Evolutionary conservation across 1,140 invertebrate species (phyloP).

Genomic region (Lepidurus packardi): DNA sequence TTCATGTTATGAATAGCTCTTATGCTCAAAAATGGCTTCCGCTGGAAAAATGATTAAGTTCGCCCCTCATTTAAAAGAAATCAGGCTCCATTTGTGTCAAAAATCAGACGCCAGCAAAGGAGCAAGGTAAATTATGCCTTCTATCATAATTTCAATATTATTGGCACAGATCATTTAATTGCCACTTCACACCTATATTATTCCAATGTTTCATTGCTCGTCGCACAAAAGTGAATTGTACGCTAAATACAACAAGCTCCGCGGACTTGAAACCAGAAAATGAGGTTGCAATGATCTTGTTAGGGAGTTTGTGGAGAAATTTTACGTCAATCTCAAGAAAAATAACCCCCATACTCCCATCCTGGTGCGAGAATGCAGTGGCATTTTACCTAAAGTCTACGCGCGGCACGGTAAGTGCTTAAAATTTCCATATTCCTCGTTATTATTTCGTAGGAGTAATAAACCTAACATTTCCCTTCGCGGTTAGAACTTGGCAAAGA

Average conservation of each 20-base stretch:
- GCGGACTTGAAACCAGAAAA: neutral
- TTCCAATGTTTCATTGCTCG: too few species aligned
- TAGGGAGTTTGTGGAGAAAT: conserved; percentile 79
- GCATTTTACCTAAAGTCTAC: conserved; percentile 75
- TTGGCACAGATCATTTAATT: too few species aligned
- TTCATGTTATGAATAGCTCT: neutral
- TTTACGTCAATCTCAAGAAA: conserved; percentile 82
- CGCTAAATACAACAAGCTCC: neutral
- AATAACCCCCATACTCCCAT: conserved; percentile 83
- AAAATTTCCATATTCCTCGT: conserved; percentile 35
- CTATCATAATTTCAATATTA: too few species aligned
- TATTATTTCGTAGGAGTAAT: conserved; percentile 35
- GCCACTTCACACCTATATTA: too few species aligned
- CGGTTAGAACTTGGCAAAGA: conserved; percentile 68
- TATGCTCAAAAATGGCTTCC: neutral
- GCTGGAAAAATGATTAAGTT: conserved; percentile 50
- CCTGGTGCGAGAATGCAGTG: conserved; percentile 83
- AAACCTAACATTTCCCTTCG: conserved; percentile 36
- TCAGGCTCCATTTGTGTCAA: conserved; percentile 79
- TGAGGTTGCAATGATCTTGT: conserved; percentile 44
- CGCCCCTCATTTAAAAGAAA: conserved; percentile 63
- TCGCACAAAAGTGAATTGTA: too few species aligned
- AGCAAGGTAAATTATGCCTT: conserved; percentile 57
- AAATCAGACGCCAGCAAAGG: conserved; percentile 69
- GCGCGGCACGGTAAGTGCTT: conserved; percentile 73